Evolutionary conservation across 2,888 invertebrate species (phyloP).

Genomic region (Scaptomyza reducta): DNA sequence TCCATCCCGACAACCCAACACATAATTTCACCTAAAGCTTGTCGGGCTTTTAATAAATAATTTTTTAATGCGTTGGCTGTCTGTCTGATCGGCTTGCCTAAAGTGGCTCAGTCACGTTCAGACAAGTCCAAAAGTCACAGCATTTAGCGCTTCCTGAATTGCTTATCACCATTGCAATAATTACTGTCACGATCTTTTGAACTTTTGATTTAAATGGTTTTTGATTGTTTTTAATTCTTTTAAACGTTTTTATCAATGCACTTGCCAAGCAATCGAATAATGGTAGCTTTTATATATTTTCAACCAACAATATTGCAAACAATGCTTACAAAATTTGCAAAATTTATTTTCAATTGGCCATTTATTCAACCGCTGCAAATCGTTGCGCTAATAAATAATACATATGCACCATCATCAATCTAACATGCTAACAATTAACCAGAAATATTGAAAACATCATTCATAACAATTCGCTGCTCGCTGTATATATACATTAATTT

Average conservation of each 20-base stretch:
- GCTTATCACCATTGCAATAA: slow-evolving; percentile 9
- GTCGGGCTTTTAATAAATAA: slow-evolving; percentile 68
- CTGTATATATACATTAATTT: slow-evolving; percentile 3
- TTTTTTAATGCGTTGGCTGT: slow-evolving; percentile 52
- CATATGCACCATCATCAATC: slow-evolving; percentile 4
- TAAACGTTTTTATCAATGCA: not conserved
- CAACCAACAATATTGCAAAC: slow-evolving; percentile 1
- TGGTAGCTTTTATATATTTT: not conserved
- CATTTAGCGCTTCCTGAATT: not conserved
- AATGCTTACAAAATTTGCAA: too few relatives aligned
- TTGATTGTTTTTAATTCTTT: not conserved
- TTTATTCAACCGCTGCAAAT: slow-evolving; percentile 2
- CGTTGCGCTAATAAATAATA: slow-evolving; percentile 7
- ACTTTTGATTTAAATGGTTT: not conserved
- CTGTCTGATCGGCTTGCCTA: slow-evolving; percentile 27
- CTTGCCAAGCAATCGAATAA: not conserved
- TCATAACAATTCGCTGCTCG: not conserved
- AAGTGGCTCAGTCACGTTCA: slow-evolving; percentile 45
- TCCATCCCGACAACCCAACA: not conserved
- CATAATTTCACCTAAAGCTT: slow-evolving; percentile 9
- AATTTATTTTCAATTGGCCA: slow-evolving; percentile 15
- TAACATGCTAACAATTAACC: not conserved
- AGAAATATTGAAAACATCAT: slow-evolving; percentile 6
- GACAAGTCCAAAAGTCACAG: slow-evolving; percentile 23
- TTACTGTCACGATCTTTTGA: not conserved